These are phyloP conservation scores for Metellina segmentata DNA, from an alignment of 2,888 invertebrate species.

Conservation along the genomic window DNA sequence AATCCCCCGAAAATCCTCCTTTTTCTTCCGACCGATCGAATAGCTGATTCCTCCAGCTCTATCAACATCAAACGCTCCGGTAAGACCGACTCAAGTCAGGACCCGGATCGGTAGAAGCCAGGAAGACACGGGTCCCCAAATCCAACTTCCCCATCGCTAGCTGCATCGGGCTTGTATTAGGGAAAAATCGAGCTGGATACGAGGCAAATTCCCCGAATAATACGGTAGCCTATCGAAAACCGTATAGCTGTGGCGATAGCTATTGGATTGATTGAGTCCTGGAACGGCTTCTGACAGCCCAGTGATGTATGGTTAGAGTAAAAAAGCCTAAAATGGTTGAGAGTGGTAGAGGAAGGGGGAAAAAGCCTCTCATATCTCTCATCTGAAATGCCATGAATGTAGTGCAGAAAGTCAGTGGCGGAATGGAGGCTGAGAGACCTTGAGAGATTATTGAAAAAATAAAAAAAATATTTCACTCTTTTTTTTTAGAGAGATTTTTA, in stretches of 20 bases:
- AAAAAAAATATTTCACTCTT: constrained; percentile 7
- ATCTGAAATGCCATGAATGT: constrained; percentile 36
- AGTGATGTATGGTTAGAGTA: constrained; percentile 58
- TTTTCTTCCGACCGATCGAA: constrained; percentile 36
- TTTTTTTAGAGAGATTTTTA: background rate
- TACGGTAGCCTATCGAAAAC: constrained; percentile 44
- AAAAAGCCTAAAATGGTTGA: constrained; percentile 32
- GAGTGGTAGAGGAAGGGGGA: constrained; percentile 9
- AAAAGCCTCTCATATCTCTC: constrained; percentile 24
- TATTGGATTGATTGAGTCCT: constrained; percentile 59
- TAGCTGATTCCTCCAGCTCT: background rate
- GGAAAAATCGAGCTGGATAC: constrained; percentile 11
- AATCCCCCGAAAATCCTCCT: constrained; percentile 19
- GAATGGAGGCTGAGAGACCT: too few species aligned
- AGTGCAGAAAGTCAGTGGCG: constrained; percentile 12
- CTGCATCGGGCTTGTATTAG: background rate
- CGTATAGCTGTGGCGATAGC: background rate
- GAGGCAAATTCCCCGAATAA: constrained; percentile 53
- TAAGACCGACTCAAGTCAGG: background rate
- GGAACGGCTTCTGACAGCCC: constrained; percentile 58
- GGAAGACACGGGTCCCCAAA: background rate
- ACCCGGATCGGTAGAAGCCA: background rate
- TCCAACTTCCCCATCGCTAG: constrained; percentile 30
- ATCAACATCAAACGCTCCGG: constrained; percentile 19
- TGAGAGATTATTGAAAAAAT: background rate